Base-by-base conservation (phyloP, 2,888 invertebrate genomes). In the Villa cingulata region DNA sequence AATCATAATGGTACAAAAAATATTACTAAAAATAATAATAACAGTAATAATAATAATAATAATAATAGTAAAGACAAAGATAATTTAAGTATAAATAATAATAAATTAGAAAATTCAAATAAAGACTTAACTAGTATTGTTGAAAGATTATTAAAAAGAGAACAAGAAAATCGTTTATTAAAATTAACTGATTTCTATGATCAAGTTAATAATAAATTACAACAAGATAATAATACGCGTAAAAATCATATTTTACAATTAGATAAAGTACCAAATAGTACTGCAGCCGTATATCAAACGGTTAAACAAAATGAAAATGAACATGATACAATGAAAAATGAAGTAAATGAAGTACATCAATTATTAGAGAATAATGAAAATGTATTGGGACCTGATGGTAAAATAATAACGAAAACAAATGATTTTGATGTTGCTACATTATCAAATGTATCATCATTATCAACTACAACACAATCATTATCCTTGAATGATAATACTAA, bases 211-310 rank as follows among this genome's bases (percentile, higher is more conserved):
- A 52, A 53, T 14, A 56, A 59, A 46, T 48, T 58, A 46, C 56
- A 56, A 12, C 54, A 57, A 48, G 56, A 57, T 48, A 57, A 58
- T 49, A 39, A 56, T 9, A 37, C 56, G 16, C 52, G 53, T 20
- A 53, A 57, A 45, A 54, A 55, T 45, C 54, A 58, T 43, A 57
- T 62, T 40, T 46, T 67, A 32, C 64, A 66, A 50, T 52, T 68
- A 48, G 67, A 68, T 47, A 53, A 58, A 48, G 77, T 82, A 51
- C 74, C 77, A 10, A 74, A 73, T 36, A 78, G 74, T 55, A 66
- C 72, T 41, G 72, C 72, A 36, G 83, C 80, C 23, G 76, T 81
- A 1, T 83, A 78, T 62, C 83, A 83, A 66, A 81, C 77, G 49
- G 58, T 78, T 49, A 55, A 62, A 54, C 52, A 63, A 43, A 56